Evolutionary conservation across 2,113 vertebrate genomes (phyloP).

Genomic region (Pseudopipra pipra): DNA sequence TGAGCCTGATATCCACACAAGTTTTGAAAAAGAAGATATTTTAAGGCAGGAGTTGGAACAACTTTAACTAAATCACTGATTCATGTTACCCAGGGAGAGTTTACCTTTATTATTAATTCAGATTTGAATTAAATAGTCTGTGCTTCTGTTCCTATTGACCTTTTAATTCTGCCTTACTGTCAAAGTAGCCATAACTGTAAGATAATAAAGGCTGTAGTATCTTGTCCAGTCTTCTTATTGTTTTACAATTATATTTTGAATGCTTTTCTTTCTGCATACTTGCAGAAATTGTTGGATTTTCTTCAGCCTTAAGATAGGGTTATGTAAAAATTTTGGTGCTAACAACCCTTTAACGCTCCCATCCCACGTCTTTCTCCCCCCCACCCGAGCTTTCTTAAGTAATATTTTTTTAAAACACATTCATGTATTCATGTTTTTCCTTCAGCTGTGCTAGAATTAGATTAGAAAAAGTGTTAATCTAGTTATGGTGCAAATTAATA

Average conservation of each 20-base stretch:
- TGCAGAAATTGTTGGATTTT: background rate
- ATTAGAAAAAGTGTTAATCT: background rate
- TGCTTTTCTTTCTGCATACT: background rate
- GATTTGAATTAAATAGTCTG: background rate
- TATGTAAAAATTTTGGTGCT: background rate
- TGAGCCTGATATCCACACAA: background rate
- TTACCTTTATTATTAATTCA: background rate
- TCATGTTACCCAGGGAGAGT: background rate
- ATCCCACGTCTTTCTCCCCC: background rate
- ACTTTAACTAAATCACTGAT: background rate
- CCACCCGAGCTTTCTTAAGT: background rate
- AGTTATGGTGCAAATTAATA: background rate
- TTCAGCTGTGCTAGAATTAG: background rate
- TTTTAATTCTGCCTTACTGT: background rate
- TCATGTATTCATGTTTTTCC: background rate
- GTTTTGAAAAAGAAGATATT: background rate
- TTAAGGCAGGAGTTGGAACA: background rate
- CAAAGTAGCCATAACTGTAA: background rate
- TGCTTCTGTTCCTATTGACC: background rate
- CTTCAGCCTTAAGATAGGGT: background rate
- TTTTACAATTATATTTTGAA: background rate
- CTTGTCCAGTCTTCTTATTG: background rate
- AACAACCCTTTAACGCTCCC: rapidly evolving
- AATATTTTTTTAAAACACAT: background rate
- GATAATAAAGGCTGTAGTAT: background rate